phyloP scores from a whole-genome alignment of 2,888 invertebrate species.

The Teinopalpus imperialis region DNA sequence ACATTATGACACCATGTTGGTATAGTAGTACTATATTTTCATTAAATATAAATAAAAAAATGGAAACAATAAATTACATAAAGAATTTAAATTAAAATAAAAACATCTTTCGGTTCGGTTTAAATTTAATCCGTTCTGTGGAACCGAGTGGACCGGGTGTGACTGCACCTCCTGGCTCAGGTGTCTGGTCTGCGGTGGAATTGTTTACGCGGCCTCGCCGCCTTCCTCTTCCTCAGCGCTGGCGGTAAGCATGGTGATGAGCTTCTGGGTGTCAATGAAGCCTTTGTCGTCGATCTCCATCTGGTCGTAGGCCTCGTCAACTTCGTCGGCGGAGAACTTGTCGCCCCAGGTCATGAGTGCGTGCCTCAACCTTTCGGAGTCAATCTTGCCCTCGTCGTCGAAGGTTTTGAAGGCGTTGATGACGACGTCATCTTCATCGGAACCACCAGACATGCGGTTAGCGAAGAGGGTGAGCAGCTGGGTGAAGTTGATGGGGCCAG shows the following conservation, averaged over 20 bases:
- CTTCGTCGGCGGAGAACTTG: conserved; percentile 93
- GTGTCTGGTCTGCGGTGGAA: conserved; percentile 33
- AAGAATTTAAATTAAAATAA: conserved; percentile 64
- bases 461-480: conserved; percentile 96
- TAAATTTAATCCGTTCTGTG: conserved; percentile 55
- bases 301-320: conserved; percentile 95
- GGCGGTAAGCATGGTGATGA: conserved; percentile 94
- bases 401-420: conserved; percentile 96
- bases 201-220: conserved; percentile 73
- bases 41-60: conserved; percentile 79
- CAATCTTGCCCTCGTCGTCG: conserved; percentile 93
- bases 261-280: conserved; percentile 92
- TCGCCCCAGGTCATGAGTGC: conserved; percentile 97
- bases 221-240: conserved; percentile 91
- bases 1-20: conserved; percentile 63
- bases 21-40: conserved; percentile 79
- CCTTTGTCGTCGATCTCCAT: conserved; percentile 96
- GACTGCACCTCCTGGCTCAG: conserved; percentile 33
- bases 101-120: conserved; percentile 62
- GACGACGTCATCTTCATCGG: conserved; percentile 96
- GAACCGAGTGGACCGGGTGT: conserved; percentile 54
- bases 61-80: conserved; percentile 79
- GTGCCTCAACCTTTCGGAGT: conserved; percentile 94
- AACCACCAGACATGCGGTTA: conserved; percentile 94
- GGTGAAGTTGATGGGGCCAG: conserved; percentile 97